Conservation (phyloP, 2,113 vertebrate species). For the Riparia riparia region DNA sequence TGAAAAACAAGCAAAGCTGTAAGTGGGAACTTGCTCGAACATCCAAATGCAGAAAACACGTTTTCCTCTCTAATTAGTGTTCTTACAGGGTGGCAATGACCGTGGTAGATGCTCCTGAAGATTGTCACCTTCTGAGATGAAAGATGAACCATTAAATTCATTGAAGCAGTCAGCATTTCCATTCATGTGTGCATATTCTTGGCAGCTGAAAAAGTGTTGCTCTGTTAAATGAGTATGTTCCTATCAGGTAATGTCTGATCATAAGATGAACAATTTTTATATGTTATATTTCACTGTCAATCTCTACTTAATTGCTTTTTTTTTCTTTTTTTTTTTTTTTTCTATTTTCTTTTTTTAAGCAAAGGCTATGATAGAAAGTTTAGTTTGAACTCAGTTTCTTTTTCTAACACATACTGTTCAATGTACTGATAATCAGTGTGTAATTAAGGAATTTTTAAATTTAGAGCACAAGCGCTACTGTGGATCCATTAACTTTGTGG, state of each 20-base stretch:
- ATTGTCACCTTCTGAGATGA: not conserved
- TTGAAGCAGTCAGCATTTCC: not conserved
- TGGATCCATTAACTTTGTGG: constrained; percentile 43
- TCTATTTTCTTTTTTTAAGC: not conserved
- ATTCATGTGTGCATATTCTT: not conserved
- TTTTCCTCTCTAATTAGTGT: not conserved
- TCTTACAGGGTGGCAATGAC: not conserved
- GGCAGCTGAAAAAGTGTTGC: not conserved
- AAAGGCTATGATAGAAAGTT: not conserved
- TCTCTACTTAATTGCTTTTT: not conserved
- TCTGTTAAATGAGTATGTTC: not conserved
- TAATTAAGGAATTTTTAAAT: not conserved
- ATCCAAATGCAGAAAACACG: not conserved
- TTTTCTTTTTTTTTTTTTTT: too few species aligned
- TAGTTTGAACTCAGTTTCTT: constrained; percentile 19
- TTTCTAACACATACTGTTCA: not conserved
- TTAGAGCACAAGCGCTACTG: not conserved
- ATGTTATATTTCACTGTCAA: not conserved
- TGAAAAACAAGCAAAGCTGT: not conserved
- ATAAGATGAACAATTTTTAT: not conserved
- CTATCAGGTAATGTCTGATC: not conserved
- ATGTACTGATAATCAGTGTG: not conserved
- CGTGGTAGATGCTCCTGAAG: not conserved
- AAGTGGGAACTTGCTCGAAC: not conserved
- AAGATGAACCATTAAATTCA: not conserved